Evolutionary conservation across 1,140 invertebrate species (phyloP).

Genomic region (Thaumetopoea pityocampa): DNA sequence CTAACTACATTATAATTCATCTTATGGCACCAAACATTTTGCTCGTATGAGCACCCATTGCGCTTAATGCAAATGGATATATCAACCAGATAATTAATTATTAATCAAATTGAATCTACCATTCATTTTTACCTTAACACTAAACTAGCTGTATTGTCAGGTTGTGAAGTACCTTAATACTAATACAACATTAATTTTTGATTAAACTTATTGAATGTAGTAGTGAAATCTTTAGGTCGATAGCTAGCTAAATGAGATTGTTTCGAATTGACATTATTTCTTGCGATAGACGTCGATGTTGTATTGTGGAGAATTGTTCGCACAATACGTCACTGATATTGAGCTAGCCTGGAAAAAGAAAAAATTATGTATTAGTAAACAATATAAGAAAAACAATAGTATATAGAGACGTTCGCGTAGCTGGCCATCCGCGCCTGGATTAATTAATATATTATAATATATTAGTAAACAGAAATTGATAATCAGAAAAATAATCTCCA

Average conservation of each 20-base stretch:
- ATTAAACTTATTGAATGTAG: constrained; percentile 25
- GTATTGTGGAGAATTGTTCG: constrained; percentile 5
- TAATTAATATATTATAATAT: too few species aligned
- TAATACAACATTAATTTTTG: constrained; percentile 34
- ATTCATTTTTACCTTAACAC: constrained; percentile 23
- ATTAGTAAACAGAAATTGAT: too few species aligned
- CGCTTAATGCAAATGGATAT: constrained; percentile 13
- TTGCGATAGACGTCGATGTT: constrained; percentile 10
- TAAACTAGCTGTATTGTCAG: constrained; percentile 57
- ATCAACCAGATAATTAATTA: constrained; percentile 15
- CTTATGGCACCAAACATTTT: constrained; percentile 56
- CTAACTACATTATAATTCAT: constrained; percentile 46
- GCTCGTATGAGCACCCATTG: constrained; percentile 20
- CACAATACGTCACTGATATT: neutral
- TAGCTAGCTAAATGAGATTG: too few species aligned
- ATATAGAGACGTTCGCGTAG: too few species aligned
- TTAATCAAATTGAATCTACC: neutral
- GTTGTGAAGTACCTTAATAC: constrained; percentile 44
- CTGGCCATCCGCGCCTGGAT: too few species aligned
- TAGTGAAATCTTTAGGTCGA: constrained; percentile 22
- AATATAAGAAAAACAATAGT: too few species aligned
- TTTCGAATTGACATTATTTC: constrained; percentile 23
- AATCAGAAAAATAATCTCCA: too few species aligned
- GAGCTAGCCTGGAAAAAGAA: neutral
- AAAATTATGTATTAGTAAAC: too few species aligned